Base-by-base conservation (phyloP, 2,113 vertebrate species). In the Odontophorus gujanensis region DNA sequence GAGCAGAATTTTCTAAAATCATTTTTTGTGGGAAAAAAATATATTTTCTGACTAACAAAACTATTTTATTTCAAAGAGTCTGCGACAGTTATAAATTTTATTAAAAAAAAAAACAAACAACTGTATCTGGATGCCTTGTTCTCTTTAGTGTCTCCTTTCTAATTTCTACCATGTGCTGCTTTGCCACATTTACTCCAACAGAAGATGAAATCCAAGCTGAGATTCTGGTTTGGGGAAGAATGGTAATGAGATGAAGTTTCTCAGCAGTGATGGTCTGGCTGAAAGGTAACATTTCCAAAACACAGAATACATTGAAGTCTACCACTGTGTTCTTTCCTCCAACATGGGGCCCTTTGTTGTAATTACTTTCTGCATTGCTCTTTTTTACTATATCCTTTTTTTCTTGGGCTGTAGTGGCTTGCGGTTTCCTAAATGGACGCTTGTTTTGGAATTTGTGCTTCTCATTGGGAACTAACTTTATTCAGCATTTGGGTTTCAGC, bases 121-220 rank as follows among this genome's bases (percentile, higher is more conserved):
- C 57, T 78, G 32, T 75, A 81, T 62, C 42, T 79, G 62, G 16
- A 8, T 84, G 51, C 57, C 38, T 84, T 63, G 38, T 62, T 81
- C 45, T 92, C 26, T 77, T 93, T 80, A 69, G 59, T 65, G 67
- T 45, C 65, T 92, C 36, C 50, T 80, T 75, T 47, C 34, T 90
- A 81, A 89, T 90, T 87, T 90, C 32, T 86, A 81, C 65, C 81
- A 62, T 48, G 61, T 86, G 81, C 77, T 81, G 34, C 66, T 48
- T 68, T 63, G 51, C 28, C 72, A 59, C 32, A 30, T 86, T 86
- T 61, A 38, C 22, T 93, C 21, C 47, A 84, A 34, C 0, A 2
- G 72, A 80, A 71, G 77, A 84, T 78, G 26, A 89, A 86, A 94
- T 77, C 61, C 83, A 93, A 90, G 45, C 26, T 83, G 73, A 67